A percentile compares a stretch with the other conserved stretches of the same genome.
Evolutionary conservation across 2,797 vertebrate species (phyloP).

Genomic region (Anguilla marmorata): DNA sequence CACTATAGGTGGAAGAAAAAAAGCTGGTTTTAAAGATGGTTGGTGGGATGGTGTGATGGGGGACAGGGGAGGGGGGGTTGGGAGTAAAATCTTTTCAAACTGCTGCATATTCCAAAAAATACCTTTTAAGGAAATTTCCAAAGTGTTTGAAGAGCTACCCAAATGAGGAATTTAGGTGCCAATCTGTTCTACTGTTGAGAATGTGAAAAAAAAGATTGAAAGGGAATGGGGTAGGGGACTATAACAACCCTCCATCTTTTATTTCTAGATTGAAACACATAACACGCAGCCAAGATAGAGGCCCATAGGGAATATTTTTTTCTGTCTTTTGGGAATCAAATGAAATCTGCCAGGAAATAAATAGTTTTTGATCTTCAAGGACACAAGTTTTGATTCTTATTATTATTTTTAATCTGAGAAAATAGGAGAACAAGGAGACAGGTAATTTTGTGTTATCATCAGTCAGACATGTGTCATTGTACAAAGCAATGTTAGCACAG

Average conservation of each 20-base stretch:
- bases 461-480: not conserved
- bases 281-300: slow-evolving; percentile 42
- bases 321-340: slow-evolving; percentile 22
- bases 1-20: slow-evolving; percentile 80
- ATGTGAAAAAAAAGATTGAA: slow-evolving; percentile 43
- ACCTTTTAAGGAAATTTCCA: slow-evolving; percentile 58
- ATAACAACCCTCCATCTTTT: slow-evolving; percentile 46
- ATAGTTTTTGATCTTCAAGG: slow-evolving; percentile 16
- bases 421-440: not conserved
- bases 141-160: slow-evolving; percentile 58
- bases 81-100: slow-evolving; percentile 60
- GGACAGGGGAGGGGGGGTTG: slow-evolving; percentile 31
- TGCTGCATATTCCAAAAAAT: slow-evolving; percentile 62
- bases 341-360: slow-evolving; percentile 34
- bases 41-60: slow-evolving; percentile 68
- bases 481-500: not conserved
- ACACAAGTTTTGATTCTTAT: not conserved
- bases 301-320: slow-evolving; percentile 37
- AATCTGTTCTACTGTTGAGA: slow-evolving; percentile 44
- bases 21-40: slow-evolving; percentile 62
- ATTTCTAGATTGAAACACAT: slow-evolving; percentile 43
- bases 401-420: not conserved
- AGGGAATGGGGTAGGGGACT: slow-evolving; percentile 18
- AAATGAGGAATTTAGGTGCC: slow-evolving; percentile 48
- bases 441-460: not conserved